Base-by-base conservation (phyloP, 2,888 invertebrate species). In the Leptinotarsa peninsularis region DNA sequence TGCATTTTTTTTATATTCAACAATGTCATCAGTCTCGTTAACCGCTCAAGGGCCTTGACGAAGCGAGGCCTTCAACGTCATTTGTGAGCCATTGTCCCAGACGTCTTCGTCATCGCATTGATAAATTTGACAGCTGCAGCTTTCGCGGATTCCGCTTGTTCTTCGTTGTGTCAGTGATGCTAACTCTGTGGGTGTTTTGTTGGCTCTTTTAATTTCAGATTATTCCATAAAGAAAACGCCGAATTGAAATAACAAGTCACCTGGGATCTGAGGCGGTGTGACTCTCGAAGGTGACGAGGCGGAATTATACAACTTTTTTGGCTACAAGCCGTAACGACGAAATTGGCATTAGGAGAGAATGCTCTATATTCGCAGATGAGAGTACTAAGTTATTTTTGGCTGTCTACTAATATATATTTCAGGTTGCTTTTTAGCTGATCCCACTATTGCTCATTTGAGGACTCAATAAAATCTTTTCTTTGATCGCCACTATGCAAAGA, bases 171-270 rank as follows among this genome's bases (percentile, higher is more conserved):
- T 27, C 63, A 33, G 27, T 18, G 23, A 18, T 63, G 14, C n/a
- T 63, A 33, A 63, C 63, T 70, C 73, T 67, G 68, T 73, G 75
- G 75, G 75, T 75, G 77, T 77, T 77, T 75, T 72, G 75, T 77
- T 71, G 67, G 71, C 75, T 73, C 73, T 63, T 77, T 77, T 75
- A 75, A 73, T 77, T 75, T 77, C 73, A 73, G 72, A 75, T 77
- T 75, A 77, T 73, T 71, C 69, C 66, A 76, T 76, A 76, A 76
- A 79, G 74, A 78, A 77, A 76, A 71, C 72, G 76, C 78, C 78
- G 79, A 79, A 79, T 78, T 75, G 74, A 79, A 79, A 76, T 73
- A 79, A 81, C 81, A 80, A 81, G 81, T 81, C 81, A 81, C n/a
- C 71, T 33, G 66, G 71, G 60, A 71, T 75, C 75, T 75, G 71